Base-by-base conservation (phyloP, 2,113 vertebrate species). In the Chaetura pelagica region DNA sequence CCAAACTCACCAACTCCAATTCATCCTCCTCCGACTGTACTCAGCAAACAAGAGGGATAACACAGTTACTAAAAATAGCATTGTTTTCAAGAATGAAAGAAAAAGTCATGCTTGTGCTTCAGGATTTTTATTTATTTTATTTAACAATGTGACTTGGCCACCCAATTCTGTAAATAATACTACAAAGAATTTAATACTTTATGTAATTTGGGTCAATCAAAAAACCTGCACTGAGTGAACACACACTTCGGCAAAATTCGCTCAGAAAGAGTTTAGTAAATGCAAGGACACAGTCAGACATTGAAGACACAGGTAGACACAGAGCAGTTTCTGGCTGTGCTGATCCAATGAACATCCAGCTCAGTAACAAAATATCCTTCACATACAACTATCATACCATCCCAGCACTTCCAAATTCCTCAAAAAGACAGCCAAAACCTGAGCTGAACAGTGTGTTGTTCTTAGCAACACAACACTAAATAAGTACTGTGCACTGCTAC, bases 1-100 rank as follows among this genome's bases (percentile, higher is more conserved):
- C 97, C 98, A 95, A 98, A 99, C 99, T 99, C 99, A 99, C 99
- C 99, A 99, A 98, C 97, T 99, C 99, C 98, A 99, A 99, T 98
- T 99, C 99, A 98, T 99, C 99, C 98, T 99, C 99, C 98, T 99
- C 99, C 95, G 99, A 99, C 99, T 99, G 99, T 97, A 98, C 98
- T 98, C 98, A 89, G 98, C 98, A 98, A 98, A 99, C 95, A 96
- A 98, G 97, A 98, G 95, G 97, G 93, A 98, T 96, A 98, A 97
- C 94, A 98, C n/a, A 96, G 97, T 98, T 98, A 98, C 97, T 97
- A 94, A 97, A 90, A 96, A 96, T 93, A 97, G 58, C 91, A 94
- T 84, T 80, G 94, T 85, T 97, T 71, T 74, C 86, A 96, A 90
- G 80, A 96, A 90, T 68, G 46, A 91, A 95, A 97, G 54, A 94